phyloP scores from a whole-genome alignment of 2,797 vertebrate species.

The Sebastes iracundus region DNA sequence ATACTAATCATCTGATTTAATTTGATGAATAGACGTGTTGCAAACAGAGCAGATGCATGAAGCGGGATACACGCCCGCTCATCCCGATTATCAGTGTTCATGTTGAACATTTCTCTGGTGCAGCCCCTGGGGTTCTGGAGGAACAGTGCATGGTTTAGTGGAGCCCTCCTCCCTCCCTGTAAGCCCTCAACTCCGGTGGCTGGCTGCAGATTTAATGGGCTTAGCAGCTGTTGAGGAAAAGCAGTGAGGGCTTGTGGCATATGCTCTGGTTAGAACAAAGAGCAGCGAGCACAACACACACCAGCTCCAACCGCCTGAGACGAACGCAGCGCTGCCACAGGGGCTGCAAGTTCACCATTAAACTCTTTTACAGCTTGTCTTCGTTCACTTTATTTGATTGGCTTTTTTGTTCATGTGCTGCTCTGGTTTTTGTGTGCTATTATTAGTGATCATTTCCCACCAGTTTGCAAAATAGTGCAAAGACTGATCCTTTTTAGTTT shows the following conservation, averaged over 20 bases:
- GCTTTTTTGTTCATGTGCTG: constrained; percentile 20
- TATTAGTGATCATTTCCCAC: not conserved
- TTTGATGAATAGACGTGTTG: not conserved
- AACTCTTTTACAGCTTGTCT: constrained; percentile 57
- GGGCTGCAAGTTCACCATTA: constrained; percentile 49
- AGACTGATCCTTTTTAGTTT: not conserved
- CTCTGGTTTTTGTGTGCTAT: constrained; percentile 15
- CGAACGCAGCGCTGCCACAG: constrained; percentile 41
- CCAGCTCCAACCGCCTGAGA: constrained; percentile 37
- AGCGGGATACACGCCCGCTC: constrained; percentile 19
- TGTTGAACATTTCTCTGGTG: constrained; percentile 61
- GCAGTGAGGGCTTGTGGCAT: constrained; percentile 78
- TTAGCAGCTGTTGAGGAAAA: constrained; percentile 83
- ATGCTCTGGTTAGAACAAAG: constrained; percentile 80
- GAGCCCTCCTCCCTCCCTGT: constrained; percentile 62
- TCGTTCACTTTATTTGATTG: constrained; percentile 55
- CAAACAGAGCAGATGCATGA: constrained; percentile 12
- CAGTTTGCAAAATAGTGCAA: not conserved
- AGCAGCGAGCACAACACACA: constrained; percentile 59
- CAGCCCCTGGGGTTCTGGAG: constrained; percentile 65
- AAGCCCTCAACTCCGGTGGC: constrained; percentile 72
- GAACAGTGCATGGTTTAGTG: constrained; percentile 63
- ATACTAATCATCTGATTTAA: constrained; percentile 14
- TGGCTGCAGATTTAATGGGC: constrained; percentile 82
- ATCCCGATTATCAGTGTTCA: constrained; percentile 50